Base-by-base conservation (phyloP, 1,140 invertebrate genomes). In the Drosophila sp. region DNA sequence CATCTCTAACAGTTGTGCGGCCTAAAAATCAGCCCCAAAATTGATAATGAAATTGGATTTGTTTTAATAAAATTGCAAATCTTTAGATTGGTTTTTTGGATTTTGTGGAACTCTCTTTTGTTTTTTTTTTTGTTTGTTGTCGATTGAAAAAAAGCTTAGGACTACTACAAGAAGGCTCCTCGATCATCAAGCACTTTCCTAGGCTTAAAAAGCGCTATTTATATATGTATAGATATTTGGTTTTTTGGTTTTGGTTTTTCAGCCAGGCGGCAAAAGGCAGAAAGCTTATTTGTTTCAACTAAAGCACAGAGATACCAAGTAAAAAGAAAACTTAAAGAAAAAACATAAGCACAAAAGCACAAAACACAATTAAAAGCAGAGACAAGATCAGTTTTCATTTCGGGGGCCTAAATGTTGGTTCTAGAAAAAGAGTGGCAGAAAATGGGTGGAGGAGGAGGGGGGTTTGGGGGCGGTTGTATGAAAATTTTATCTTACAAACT, bases 321-420 rank as follows among this genome's bases (percentile, higher is more conserved):
- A 79, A 54, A 80, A 79, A 75, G 60, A 71, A 64, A 54, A 61
- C 41, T 70, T 68, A 76, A 86, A 82, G 72, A 69, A 83, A 60
- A 71, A 38, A 82, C 67, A 68, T 70, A 86, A 87, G 79, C 75
- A 89, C 68, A 76, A 44, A 86, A 87, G 79, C 84, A 87, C 76
- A 87, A 68, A 76, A 79, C 79, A 82, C 83, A 85, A 58, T 58
- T 35, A 58, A 74, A 85, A 85, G 82, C 82, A 50, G 74, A 80
- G 68, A 80, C 74, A 86, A 81, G 82, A 86, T 85, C 82, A 70
- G 68, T 66, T 61, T 17, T 61, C 27, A 33, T 64, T 60, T 40
- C 10, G 17, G 5, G 35, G 35, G 35, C 35, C 35, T 38, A 38
- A 38, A 38, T 38, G 35, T 30, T 30, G 74, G 61, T 57, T 69